Evolutionary conservation across 2,797 vertebrate species (phyloP), one percentile per base, ranked within the genome.

Genomic region (Pagetopsis macropterus): DNA sequence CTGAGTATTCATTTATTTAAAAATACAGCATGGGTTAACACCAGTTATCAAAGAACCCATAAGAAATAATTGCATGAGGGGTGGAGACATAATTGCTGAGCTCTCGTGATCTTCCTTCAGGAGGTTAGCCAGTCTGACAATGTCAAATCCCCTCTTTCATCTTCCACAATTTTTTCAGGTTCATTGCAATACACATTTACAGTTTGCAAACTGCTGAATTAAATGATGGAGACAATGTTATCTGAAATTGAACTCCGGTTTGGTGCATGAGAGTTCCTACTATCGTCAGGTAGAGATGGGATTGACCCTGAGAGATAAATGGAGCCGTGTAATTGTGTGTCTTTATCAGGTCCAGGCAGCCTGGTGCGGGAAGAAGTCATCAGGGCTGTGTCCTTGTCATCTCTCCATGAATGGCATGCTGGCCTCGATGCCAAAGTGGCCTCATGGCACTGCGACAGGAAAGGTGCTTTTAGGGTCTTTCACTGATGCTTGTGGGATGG

Each of bases 261-360:
- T 64, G 45, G 69, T 78, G 83, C 78, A 52, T 58, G 79, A 77
- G 73, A 79, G 76, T 88, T 86, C 65, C 68, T 70, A 15, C 88
- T 85, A 81, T 86, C 84, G 82, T 79, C 83, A 83, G 88, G 83
- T 86, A 68, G 81, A 88, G 85, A 92, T 91, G 87, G 88, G 79
- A 85, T 88, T 91, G 89, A 88, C 87, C 87, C 82, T 37, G 75
- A 72, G 77, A 94, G 92, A 95, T 94, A 93, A 94, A 94, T 92
- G 88, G 82, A 84, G 82, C 84, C 54, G 72, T 55, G 82, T 93
- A 93, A 94, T 93, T 92, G 91, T 85, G 89, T 85, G 91, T 93
- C 90, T 94, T 94, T 94, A 94, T 95, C 94, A 89, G 92, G 81
- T 72, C 62, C 66, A 84, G 68, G 83, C 93, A 93, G 74, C 82